Evolutionary conservation across 2,113 vertebrate species (phyloP).

Genomic region (Pachyramphus minor): DNA sequence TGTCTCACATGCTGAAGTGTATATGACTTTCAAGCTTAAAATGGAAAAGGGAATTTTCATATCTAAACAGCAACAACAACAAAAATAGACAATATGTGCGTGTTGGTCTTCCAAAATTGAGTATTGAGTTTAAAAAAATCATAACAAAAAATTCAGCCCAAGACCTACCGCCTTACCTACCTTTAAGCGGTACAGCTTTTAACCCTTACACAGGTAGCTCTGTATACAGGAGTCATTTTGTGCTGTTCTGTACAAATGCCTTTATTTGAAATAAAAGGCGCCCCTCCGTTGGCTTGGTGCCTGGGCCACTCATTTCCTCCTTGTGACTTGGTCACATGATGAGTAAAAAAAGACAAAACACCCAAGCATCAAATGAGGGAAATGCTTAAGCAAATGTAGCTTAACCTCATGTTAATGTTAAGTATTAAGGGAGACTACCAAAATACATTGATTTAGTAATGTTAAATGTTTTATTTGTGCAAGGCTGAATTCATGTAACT

Average conservation of each 20-base stretch:
- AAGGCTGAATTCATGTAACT: background rate
- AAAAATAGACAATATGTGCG: background rate
- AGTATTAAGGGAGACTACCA: background rate
- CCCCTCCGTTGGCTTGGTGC: rapidly evolving
- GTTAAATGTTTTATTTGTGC: background rate
- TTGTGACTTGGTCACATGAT: background rate
- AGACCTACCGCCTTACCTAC: background rate
- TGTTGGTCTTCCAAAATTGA: background rate
- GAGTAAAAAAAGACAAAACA: background rate
- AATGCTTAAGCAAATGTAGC: background rate
- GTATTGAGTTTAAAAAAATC: background rate
- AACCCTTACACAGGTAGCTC: background rate
- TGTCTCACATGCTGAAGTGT: background rate
- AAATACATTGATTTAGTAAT: background rate
- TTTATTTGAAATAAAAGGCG: background rate
- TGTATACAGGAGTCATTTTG: background rate
- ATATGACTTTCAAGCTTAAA: background rate
- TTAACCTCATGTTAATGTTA: background rate
- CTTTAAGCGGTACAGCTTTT: no score
- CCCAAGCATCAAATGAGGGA: background rate
- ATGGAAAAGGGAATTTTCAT: background rate
- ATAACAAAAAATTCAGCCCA: background rate
- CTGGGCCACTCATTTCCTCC: background rate
- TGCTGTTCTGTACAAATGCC: background rate
- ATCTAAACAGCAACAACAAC: background rate